Percentiles rank a stretch among this genome's conserved stretches.
These are phyloP conservation scores for Plagodis dolabraria DNA, from an alignment of 2,888 invertebrate genomes.

Conservation along the genomic window DNA sequence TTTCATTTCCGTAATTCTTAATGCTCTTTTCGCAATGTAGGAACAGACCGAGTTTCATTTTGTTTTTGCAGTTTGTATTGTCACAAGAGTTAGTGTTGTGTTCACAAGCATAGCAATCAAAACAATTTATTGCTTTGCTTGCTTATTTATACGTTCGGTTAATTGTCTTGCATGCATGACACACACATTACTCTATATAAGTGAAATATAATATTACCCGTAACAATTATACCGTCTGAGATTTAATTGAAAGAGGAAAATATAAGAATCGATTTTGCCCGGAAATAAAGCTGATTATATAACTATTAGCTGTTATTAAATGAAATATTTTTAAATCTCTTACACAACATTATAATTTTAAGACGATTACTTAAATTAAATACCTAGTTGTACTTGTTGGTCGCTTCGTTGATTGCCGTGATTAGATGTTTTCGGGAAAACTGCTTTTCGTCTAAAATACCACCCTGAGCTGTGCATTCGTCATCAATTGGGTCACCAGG, in stretches of 20 bases:
- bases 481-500: too few species aligned
- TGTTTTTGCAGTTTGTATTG: conserved; percentile 6
- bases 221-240: not conserved
- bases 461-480: too few species aligned
- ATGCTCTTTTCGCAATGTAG: conserved; percentile 1
- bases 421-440: too few species aligned
- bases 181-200: conserved; percentile 1
- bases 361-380: not conserved
- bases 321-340: too few species aligned
- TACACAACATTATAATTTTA: not conserved
- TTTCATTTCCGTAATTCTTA: not conserved
- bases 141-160: conserved; percentile 4
- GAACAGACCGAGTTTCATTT: not conserved
- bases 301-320: too few species aligned
- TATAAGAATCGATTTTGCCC: not conserved
- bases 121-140: conserved; percentile 8
- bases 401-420: too few species aligned
- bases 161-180: not conserved
- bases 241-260: not conserved
- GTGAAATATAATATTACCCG: not conserved
- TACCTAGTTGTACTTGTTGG: too few species aligned
- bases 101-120: conserved; percentile 9
- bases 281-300: too few species aligned
- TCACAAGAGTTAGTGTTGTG: conserved; percentile 21
- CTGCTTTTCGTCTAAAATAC: too few species aligned